Conservation (phyloP, 2,113 vertebrate species). For the Antigone vipio region DNA sequence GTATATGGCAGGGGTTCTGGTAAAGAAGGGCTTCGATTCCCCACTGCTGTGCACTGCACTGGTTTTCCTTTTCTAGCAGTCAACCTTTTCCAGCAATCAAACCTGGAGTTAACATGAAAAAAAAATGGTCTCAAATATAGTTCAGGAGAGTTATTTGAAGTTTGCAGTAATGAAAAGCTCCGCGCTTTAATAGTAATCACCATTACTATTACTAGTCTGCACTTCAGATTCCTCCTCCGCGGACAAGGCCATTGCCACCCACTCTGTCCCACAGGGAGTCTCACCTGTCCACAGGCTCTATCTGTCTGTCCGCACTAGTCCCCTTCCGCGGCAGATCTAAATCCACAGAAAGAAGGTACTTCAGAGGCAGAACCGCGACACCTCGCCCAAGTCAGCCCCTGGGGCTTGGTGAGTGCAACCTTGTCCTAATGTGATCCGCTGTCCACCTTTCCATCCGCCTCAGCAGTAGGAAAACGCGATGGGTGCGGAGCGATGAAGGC, state of each 20-base stretch:
- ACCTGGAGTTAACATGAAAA: not conserved
- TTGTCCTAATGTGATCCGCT: rapidly evolving
- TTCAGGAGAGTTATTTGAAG: slow-evolving; percentile 64
- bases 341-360: not conserved
- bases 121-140: not conserved
- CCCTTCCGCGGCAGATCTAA: not conserved
- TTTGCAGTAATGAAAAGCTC: slow-evolving; percentile 61
- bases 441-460: not conserved
- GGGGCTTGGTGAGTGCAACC: not conserved
- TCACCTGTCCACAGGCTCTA: not conserved
- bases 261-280: not conserved
- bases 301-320: not conserved
- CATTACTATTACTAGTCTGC: slow-evolving; percentile 14
- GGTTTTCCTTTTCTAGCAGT: slow-evolving; percentile 65
- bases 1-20: slow-evolving; percentile 67
- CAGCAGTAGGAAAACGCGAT: not conserved
- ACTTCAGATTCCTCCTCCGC: slow-evolving; percentile 16
- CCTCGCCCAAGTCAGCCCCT: not conserved
- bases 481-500: not conserved
- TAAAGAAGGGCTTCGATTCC: slow-evolving; percentile 60
- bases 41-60: slow-evolving; percentile 60
- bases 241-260: not conserved
- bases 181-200: slow-evolving; percentile 35
- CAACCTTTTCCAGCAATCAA: slow-evolving; percentile 60
- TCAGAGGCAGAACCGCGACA: not conserved